Evolutionary conservation across 1,140 invertebrate species (phyloP), one percentile per base, ranked within the genome.

Genomic region (Meloidogyne hapla): DNA sequence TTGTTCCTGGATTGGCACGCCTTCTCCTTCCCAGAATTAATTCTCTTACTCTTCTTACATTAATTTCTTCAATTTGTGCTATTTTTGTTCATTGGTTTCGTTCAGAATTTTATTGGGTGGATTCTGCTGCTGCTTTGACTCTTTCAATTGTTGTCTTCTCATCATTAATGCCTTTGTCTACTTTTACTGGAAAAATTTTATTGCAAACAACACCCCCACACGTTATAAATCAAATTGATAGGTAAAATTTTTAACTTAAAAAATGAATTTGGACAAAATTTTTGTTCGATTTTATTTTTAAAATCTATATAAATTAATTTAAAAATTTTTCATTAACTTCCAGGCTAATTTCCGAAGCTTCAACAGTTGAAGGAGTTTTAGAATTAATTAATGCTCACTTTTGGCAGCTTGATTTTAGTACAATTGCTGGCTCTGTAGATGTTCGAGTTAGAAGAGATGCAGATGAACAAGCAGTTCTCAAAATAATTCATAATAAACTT

Each of bases 301-400:
- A n/a, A n/a, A n/a, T n/a, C n/a, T n/a, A n/a, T n/a, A n/a, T n/a
- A n/a, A n/a, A n/a, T n/a, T n/a, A 66, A 48, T 65, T 73, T 15
- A 77, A 12, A 78, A 56, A 65, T 72, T 25, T 76, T 28, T 64
- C 65, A 91, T 91, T 85, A 89, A 90, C 73, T 80, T 92, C 69
- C 84, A 90, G 64, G 21, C 28, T 65, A 4, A 75, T 75, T 33
- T 75, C 63, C 15, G 91, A 92, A 87, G 91, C 91, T 2, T 89
- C 91, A 63, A 91, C 90, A 68, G 88, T 92, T 63, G 91, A 92
- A 84, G 92, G 91, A 28, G 91, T 92, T 40, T 84, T 92, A 15
- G 91, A 92, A 84, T 91, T 92, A 79, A 87, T 90, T 82, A 90
- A 91, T 85, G 91, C 91, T 82, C 89, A 91, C 82, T 92, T 92